Evolutionary conservation across 2,888 invertebrate species (phyloP), one percentile per base, ranked within the genome.

Genomic region (Cryptocephalus moraei): DNA sequence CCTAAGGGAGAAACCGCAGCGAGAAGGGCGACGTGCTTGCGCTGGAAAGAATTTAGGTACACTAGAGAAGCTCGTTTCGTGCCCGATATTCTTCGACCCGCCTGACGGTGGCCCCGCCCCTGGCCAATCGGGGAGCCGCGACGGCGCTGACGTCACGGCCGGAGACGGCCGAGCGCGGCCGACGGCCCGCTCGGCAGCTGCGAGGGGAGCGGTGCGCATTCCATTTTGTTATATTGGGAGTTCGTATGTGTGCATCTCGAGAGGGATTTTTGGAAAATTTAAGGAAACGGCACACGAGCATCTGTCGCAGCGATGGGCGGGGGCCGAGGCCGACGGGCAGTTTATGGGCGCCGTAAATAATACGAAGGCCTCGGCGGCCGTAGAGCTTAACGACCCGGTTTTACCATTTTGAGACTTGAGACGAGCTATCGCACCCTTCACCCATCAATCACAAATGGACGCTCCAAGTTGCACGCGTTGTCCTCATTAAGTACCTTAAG

Each of bases 211-310:
- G 14, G 14, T 40, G 14, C 54, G 61, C 63, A 63, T 64, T 64
- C 66, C 66, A 66, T 66, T 66, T 66, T 66, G 66, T 66, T 65
- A 58, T 62, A 56, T 59, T 11, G 13, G 33, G 36, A 51, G n/a
- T 22, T n/a, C 31, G 43, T 49, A 51, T 51, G 42, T 22, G 22
- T 22, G 52, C 3, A 22, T 22, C 22, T 22, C 22, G 22, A 22
- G 22, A 22, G 22, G 22, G 22, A 22, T 22, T 22, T 22, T 22
- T 22, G 22, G 22, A 22, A 22, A 22, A 22, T 22, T 22, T 22
- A 22, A 22, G 22, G 22, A 22, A 22, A 22, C 22, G 22, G 22
- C 22, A 22, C 22, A 6, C 6, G 22, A 22, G 22, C 22, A 6
- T 22, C 22, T 22, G 6, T 22, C 6, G 22, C 22, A 22, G 6